Evolutionary conservation across 1,140 invertebrate species (phyloP), one percentile per base, ranked within the genome.

Genomic region (Leptopilina clavipes): DNA sequence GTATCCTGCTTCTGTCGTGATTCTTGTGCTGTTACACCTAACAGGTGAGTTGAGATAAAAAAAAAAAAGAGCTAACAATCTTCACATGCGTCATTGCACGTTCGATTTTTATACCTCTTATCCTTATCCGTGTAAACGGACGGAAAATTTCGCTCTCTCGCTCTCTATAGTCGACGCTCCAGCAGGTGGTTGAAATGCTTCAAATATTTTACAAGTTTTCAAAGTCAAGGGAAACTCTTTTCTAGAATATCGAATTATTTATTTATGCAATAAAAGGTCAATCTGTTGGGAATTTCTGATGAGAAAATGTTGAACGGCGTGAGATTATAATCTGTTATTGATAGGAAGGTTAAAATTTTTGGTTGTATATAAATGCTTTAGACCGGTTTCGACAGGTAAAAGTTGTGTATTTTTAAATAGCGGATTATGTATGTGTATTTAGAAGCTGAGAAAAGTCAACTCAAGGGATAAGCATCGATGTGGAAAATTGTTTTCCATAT

Each of bases 1-100:
- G 76, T 79, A 80, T 76, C 37, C 78, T 76, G 80, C 79, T 78
- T 79, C 72, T 78, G 80, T 71, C 31, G 82, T 81, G 72, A 76
- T 85, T 72, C 74, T 88, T 48, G 74, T 85, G 78, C 77, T 88
- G 81, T 74, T 84, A 37, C 80, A 85, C 71, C 48, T 87, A 75
- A 75, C 84, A 87, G 87, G 88, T 89, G 84, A 87, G 85, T 86
- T 31, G 25, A 31, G 25, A 31, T 31, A 72, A 74, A 73, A 76
- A 81, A 76, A 65, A 40, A 40, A 40, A 40, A 1, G n/a, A n/a
- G 1, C 6, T 31, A 31, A 59, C 19, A 25, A 65, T 65, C 59
- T 22, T 65, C 12, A 65, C 14, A 11, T 65, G 25, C 59, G 59
- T 25, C 72, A 78, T 48, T 6, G 73, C 74, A 71, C 76, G 74